These are phyloP conservation scores for Kryphioiulus occultus DNA, from an alignment of 2,888 invertebrate genomes.

Conservation along the genomic window DNA sequence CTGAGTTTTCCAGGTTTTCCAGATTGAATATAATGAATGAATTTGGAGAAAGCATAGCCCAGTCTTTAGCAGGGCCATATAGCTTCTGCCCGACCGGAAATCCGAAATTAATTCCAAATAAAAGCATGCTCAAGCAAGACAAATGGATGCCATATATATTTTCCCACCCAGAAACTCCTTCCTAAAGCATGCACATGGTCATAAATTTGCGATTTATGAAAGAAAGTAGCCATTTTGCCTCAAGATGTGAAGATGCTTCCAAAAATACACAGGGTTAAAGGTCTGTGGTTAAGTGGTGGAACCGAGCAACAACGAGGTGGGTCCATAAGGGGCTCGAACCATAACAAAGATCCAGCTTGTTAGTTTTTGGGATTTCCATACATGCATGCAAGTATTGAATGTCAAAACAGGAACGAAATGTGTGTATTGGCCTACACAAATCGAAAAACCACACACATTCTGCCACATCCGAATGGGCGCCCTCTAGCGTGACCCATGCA, in stretches of 20 bases:
- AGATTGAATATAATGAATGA: too few species aligned
- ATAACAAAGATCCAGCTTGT: slow-evolving; percentile 1
- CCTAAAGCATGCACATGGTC: neutral
- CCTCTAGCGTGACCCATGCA: slow-evolving; percentile 23
- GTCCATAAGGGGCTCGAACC: slow-evolving; percentile 14
- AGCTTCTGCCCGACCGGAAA: slow-evolving; percentile 1
- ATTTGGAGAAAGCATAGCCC: too few species aligned
- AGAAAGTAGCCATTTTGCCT: neutral
- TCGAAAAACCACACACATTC: neutral
- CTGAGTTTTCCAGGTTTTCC: too few species aligned
- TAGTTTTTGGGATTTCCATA: neutral
- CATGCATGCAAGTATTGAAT: neutral
- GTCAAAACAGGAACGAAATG: neutral
- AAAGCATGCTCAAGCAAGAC: neutral
- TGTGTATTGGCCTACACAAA: neutral
- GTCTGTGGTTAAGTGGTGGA: slow-evolving; percentile 23
- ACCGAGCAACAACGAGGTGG: slow-evolving; percentile 23
- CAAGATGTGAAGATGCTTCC: slow-evolving; percentile 23
- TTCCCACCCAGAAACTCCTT: slow-evolving; percentile 14
- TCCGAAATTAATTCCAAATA: slow-evolving; percentile 14
- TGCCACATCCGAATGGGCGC: neutral
- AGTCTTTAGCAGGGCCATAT: too few species aligned
- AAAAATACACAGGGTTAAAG: neutral
- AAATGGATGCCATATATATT: neutral
- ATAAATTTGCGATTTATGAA: slow-evolving; percentile 1